A percentile compares a stretch with the other conserved stretches of the same genome.
These are phyloP conservation scores for Penaeus japonicus DNA, from an alignment of 1,140 invertebrate genomes.

Conservation along the genomic window DNA sequence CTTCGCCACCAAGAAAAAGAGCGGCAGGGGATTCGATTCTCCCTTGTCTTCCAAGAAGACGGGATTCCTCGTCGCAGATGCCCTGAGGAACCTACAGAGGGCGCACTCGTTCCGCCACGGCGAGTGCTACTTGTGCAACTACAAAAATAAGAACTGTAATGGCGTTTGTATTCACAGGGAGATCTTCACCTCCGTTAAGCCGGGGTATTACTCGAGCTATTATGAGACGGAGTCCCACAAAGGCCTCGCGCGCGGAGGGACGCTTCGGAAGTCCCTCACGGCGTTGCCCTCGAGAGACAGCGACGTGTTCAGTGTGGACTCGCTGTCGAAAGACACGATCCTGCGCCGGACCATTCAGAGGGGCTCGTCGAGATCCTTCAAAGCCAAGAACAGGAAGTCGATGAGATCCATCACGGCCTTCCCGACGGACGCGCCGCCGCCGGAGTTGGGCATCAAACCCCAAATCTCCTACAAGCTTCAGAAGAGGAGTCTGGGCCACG, in stretches of 20 bases:
- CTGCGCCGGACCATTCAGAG: not conserved
- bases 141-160: conserved; percentile 53
- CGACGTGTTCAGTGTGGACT: conserved; percentile 12
- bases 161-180: conserved; percentile 52
- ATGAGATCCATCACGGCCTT: conserved; percentile 54
- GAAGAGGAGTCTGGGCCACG: conserved; percentile 3
- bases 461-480: conserved; percentile 25
- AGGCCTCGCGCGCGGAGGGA: not conserved
- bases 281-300: conserved; percentile 13
- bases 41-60: conserved; percentile 1
- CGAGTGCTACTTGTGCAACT: conserved; percentile 53
- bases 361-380: conserved; percentile 34
- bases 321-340: conserved; percentile 10
- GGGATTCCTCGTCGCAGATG: conserved; percentile 43
- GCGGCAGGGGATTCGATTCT: not conserved
- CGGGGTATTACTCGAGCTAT: conserved; percentile 49
- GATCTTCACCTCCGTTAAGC: conserved; percentile 53
- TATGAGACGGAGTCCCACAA: conserved; percentile 20
- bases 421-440: conserved; percentile 33
- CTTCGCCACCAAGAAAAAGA: not conserved
- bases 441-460: conserved; percentile 46
- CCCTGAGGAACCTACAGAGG: conserved; percentile 41
- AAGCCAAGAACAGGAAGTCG: conserved; percentile 41
- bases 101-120: conserved; percentile 39
- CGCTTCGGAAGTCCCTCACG: conserved; percentile 11